Evolutionary conservation across 2,113 vertebrate species (phyloP).

Genomic region (Pseudopipra pipra): DNA sequence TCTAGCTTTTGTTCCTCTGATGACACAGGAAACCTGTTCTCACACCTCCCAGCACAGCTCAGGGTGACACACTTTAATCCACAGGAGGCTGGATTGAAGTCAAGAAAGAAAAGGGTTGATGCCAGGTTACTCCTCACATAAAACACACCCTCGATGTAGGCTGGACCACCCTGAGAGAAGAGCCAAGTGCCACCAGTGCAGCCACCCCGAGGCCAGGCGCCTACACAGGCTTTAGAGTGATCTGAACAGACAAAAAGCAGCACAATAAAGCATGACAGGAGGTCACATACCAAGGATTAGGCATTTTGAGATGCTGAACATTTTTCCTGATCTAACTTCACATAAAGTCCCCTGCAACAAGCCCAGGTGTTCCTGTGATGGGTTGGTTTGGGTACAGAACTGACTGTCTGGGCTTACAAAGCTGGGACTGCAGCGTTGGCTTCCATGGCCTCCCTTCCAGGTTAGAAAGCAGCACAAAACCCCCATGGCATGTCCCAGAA

Average conservation of each 20-base stretch:
- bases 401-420: fast-evolving
- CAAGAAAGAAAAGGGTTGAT: background rate
- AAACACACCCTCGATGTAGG: background rate
- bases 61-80: background rate
- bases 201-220: background rate
- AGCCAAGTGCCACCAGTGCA: background rate
- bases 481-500: background rate
- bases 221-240: fast-evolving
- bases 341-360: background rate
- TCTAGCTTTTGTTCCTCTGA: background rate
- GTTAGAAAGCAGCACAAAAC: background rate
- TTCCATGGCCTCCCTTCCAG: background rate
- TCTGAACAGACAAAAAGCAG: background rate
- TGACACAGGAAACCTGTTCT: background rate
- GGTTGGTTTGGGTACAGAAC: background rate
- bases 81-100: background rate
- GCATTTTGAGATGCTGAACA: background rate
- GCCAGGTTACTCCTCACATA: background rate
- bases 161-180: background rate
- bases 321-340: background rate
- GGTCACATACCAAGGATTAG: fast-evolving
- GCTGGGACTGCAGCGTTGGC: fast-evolving
- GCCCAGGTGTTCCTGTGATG: background rate
- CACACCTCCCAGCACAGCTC: background rate
- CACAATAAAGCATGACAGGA: background rate